Percentiles rank a stretch among this genome's conserved stretches.
Evolutionary conservation across 2,113 vertebrate species (phyloP).

Genomic region (Pachyramphus minor): DNA sequence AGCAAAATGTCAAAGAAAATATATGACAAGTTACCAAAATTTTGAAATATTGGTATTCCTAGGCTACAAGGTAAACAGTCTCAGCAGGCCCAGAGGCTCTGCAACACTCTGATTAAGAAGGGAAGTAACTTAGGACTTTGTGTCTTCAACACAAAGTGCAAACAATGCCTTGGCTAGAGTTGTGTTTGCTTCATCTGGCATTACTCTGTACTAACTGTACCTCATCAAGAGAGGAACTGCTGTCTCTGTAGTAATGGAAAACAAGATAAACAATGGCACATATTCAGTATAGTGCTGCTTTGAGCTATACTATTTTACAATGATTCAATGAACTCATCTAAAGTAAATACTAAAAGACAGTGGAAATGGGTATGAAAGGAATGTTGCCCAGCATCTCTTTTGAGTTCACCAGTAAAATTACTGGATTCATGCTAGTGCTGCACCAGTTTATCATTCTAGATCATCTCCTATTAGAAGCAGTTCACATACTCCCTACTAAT

Average conservation of each 20-base stretch:
- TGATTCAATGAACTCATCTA: background rate
- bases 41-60: background rate
- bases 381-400: background rate
- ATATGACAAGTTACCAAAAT: background rate
- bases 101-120: background rate
- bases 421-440: background rate
- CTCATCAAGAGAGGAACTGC: background rate
- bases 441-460: background rate
- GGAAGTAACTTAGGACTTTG: constrained; percentile 18
- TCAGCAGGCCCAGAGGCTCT: background rate
- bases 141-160: background rate
- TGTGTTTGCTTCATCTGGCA: background rate
- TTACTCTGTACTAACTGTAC: background rate
- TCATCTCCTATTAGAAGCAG: background rate
- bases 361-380: background rate
- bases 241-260: background rate
- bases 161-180: constrained; percentile 33
- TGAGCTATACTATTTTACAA: background rate
- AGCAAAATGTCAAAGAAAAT: background rate
- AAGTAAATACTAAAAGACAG: background rate
- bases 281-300: background rate
- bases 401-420: background rate
- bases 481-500: background rate
- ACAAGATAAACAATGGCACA: background rate
- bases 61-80: background rate